Base-by-base conservation (phyloP, 2,113 vertebrate genomes). In the Oreochromis niloticus region DNA sequence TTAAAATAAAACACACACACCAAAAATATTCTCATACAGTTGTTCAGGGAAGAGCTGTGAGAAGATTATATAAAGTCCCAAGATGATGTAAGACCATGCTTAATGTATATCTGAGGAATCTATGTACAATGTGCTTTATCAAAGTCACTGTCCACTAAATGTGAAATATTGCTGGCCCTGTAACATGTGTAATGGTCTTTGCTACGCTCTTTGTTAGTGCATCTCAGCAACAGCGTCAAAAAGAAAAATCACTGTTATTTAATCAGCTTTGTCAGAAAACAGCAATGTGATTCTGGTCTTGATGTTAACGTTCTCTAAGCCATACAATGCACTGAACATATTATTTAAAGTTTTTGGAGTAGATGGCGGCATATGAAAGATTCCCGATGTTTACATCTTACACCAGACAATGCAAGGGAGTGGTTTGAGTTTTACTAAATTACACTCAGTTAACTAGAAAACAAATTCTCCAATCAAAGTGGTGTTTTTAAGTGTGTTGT, bases 221-320 rank as follows among this genome's bases (percentile, higher is more conserved):
- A 52, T 85, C 56, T 43, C 68, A 3, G 50, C 46, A 2, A 30
- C 54, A 1, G 10, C 73, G 91, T 89, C 80, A 87, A 66, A 80
- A 89, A 88, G 81, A 90, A 57, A 92, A 92, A 88, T 88, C 46
- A 14, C 66, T 80, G 41, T 79, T 87, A 55, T 83, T 86, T 89
- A 75, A 84, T 87, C 54, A 61, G 83, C 82, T 87, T 88, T 19
- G 8, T 41, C 14, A 66, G 68, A 84, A 84, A 88, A 81, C 36
- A 55, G 34, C 54, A 22, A 27, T 87, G 8, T 55, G 56, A 39
- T 27, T 56, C 50, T 71, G 85, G 83, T 88, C 80, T 91, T 85
- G 48, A 85, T 75, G 71, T 39, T 50, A 32, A 22, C 80, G 4
- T 63, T 82, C 43, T 32, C 68, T 75, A 19, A 48, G 24, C 14